These are phyloP conservation scores for Ceuthmochares aereus DNA, from an alignment of 2,113 vertebrate species.

Conservation along the genomic window DNA sequence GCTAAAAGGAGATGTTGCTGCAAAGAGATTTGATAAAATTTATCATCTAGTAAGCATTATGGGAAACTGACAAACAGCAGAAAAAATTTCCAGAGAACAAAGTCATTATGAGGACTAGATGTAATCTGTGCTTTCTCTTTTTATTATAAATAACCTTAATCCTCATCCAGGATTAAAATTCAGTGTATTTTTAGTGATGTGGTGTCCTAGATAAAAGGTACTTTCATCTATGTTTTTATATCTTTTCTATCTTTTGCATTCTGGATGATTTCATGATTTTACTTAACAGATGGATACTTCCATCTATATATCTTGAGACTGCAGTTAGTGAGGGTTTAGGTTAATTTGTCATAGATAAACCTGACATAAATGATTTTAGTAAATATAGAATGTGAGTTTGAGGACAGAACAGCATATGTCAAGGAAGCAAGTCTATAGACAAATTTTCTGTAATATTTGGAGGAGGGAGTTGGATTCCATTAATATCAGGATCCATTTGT, in stretches of 20 bases:
- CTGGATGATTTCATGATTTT: not conserved
- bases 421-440: not conserved
- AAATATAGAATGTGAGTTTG: not conserved
- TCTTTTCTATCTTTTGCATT: not conserved
- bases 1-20: not conserved
- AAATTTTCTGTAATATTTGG: not conserved
- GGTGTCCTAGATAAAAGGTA: constrained; percentile 79
- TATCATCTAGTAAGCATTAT: not conserved
- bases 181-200: constrained; percentile 78
- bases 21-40: not conserved
- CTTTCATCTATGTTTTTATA: constrained; percentile 8
- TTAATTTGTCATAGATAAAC: not conserved
- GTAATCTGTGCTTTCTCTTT: constrained; percentile 75
- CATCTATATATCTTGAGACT: not conserved
- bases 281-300: not conserved
- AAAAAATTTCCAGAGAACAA: constrained; percentile 17
- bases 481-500: not conserved
- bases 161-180: constrained; percentile 87
- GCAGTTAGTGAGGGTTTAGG: not conserved
- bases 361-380: not conserved
- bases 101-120: constrained; percentile 81
- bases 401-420: not conserved
- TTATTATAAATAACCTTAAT: constrained; percentile 84
- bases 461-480: not conserved
- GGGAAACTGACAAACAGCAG: not conserved